phyloP scores from a whole-genome alignment of 2,113 vertebrate species.

The Glaucomys volans region DNA sequence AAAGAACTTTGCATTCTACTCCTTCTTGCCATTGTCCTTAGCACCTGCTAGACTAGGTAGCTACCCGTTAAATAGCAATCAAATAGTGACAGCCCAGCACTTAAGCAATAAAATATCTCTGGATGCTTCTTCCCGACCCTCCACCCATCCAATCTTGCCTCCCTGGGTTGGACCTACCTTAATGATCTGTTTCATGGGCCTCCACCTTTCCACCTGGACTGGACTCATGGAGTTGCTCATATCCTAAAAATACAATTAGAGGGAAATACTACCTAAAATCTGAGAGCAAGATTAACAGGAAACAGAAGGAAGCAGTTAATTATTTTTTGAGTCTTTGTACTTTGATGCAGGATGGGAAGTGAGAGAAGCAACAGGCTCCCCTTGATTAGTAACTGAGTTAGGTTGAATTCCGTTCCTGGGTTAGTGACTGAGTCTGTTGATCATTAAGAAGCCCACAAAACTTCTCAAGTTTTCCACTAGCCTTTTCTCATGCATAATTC shows the following conservation, averaged over 20 bases:
- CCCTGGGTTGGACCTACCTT: background rate
- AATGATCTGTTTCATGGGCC: background rate
- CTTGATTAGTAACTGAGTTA: background rate
- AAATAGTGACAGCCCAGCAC: background rate
- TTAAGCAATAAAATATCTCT: background rate
- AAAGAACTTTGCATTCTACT: background rate
- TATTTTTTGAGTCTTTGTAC: background rate
- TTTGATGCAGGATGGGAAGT: background rate
- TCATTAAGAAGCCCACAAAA: background rate
- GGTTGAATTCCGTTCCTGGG: background rate
- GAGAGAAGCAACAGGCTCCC: background rate
- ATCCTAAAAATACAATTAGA: background rate
- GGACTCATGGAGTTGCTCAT: background rate
- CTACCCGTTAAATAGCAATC: background rate
- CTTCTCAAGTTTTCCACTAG: background rate
- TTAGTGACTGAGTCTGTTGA: background rate
- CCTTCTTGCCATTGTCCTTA: fast-evolving
- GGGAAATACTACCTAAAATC: background rate
- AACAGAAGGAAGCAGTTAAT: constrained; percentile 19
- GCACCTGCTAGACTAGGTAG: background rate
- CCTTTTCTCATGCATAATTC: background rate
- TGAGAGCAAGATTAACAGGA: background rate
- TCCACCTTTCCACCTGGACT: background rate
- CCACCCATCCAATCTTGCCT: fast-evolving
- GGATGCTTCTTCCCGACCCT: too few species aligned